phyloP scores from a whole-genome alignment of 2,888 invertebrate species.

The Neoaliturus tenellus region DNA sequence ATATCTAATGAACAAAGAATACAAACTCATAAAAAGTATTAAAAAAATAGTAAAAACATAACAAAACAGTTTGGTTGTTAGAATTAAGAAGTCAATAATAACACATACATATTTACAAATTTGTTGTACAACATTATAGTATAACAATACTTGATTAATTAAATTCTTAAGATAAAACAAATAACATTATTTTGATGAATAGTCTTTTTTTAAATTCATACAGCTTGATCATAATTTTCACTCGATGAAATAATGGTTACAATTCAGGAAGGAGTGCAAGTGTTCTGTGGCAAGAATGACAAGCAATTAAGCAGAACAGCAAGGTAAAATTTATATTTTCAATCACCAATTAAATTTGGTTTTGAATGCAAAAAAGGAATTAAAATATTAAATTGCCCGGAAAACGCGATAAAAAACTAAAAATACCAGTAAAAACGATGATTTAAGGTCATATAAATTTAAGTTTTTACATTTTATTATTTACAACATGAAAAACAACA shows the following conservation, averaged over 20 bases:
- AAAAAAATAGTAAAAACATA: neutral
- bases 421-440: neutral
- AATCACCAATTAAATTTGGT: neutral
- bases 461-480: conserved; percentile 35
- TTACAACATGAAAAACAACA: conserved; percentile 41
- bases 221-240: neutral
- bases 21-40: neutral
- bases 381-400: neutral
- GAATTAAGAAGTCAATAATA: neutral
- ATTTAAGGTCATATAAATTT: conserved; percentile 8
- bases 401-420: neutral
- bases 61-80: neutral
- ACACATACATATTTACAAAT: conserved; percentile 35
- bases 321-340: too few relatives aligned
- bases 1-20: conserved; percentile 32
- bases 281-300: neutral
- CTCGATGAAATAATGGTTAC: neutral
- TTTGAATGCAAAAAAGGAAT: neutral
- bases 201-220: neutral
- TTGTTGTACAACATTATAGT: conserved; percentile 30
- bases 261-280: neutral
- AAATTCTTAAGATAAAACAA: neutral
- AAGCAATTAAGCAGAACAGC: neutral
- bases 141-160: neutral
- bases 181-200: neutral